Conservation (phyloP, 2,113 vertebrate genomes). For the Chaenocephalus aceratus region DNA sequence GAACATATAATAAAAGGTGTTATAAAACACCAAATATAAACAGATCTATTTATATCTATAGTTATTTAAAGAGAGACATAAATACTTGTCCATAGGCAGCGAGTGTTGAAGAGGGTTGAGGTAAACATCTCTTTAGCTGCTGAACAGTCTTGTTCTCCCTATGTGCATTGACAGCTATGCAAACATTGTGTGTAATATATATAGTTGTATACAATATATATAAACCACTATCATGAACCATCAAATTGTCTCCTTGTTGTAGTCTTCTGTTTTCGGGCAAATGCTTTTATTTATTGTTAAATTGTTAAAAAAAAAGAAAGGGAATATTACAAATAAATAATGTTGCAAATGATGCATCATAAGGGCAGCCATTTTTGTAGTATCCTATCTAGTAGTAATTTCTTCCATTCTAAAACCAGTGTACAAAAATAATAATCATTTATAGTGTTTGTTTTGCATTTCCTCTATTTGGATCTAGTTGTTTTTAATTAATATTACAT, state of each 20-base stretch:
- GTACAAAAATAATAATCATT: neutral
- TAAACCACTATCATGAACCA: neutral
- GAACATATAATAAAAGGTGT: neutral
- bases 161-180: neutral
- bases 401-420: neutral
- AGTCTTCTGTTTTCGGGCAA: neutral
- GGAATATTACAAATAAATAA: conserved; percentile 13
- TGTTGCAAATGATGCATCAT: neutral
- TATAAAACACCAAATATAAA: no score
- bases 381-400: fast-evolving
- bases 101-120: neutral
- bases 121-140: neutral
- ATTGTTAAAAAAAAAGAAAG: neutral
- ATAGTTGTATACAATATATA: no score
- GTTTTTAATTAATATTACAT: neutral
- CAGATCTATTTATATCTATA: no score
- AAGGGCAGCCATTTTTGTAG: conserved; percentile 10
- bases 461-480: neutral
- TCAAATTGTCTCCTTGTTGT: neutral
- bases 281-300: neutral
- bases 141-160: neutral
- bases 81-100: neutral
- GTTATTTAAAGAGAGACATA: neutral
- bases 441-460: neutral
- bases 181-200: neutral